Conservation (phyloP, 2,888 invertebrate species). For the Tuta absoluta region DNA sequence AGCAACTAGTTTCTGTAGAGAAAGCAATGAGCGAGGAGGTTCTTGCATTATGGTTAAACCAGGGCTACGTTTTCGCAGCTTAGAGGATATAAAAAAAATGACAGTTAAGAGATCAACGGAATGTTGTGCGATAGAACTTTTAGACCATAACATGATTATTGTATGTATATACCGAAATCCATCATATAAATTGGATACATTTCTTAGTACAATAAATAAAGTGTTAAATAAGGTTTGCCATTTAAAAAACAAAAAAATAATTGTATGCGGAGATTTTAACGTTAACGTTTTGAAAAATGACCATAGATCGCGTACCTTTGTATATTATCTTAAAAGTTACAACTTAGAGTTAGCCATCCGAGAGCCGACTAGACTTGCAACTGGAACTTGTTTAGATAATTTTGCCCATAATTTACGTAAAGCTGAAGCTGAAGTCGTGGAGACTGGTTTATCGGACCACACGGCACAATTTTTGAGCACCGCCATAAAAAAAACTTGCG, state of each 20-base stretch:
- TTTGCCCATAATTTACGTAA: too few species aligned
- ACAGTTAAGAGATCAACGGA: slow-evolving; percentile 27
- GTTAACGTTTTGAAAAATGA: not conserved
- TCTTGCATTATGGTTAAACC: slow-evolving; percentile 29
- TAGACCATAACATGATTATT: slow-evolving; percentile 23
- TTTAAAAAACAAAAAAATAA: not conserved
- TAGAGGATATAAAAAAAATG: not conserved
- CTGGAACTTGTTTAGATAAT: slow-evolving; percentile 24
- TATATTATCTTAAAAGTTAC: not conserved
- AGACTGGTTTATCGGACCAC: slow-evolving; percentile 22
- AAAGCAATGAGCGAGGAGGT: slow-evolving; percentile 29
- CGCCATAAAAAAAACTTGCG: slow-evolving; percentile 24
- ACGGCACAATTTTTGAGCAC: slow-evolving; percentile 20
- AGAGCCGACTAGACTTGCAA: not conserved
- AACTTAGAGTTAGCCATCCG: not conserved
- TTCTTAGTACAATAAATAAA: slow-evolving; percentile 15
- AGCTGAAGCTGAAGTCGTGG: slow-evolving; percentile 7
- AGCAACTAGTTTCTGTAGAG: slow-evolving; percentile 22
- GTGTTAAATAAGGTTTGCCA: slow-evolving; percentile 23
- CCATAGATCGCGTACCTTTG: not conserved
- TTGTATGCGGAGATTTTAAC: too few species aligned
- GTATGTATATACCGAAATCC: slow-evolving; percentile 32
- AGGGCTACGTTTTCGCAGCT: not conserved
- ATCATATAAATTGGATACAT: slow-evolving; percentile 15
- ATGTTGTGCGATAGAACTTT: slow-evolving; percentile 30